Conservation (phyloP, 2,113 vertebrate species). For the Marmota monax region DNA sequence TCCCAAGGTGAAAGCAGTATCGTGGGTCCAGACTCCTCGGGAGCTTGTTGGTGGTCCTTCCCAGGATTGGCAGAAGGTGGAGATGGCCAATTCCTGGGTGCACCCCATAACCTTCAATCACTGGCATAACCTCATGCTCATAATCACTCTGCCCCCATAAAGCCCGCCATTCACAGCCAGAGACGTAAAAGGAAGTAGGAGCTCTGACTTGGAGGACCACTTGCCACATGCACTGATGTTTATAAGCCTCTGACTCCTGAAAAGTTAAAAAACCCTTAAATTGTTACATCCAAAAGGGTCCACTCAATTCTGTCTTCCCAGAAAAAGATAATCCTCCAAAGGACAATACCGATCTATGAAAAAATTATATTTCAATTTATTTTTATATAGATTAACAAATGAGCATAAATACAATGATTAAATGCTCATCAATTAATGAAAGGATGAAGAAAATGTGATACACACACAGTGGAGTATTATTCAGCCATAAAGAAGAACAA, state of each 20-base stretch:
- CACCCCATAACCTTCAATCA: neutral
- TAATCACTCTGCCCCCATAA: neutral
- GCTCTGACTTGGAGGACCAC: fast-evolving
- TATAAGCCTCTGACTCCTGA: neutral
- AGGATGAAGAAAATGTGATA: too few relatives aligned
- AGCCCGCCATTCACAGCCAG: neutral
- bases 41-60: fast-evolving
- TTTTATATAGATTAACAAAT: too few relatives aligned
- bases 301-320: neutral
- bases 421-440: too few relatives aligned
- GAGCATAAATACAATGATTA: too few relatives aligned
- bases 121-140: neutral
- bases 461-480: too few relatives aligned
- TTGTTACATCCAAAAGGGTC: neutral
- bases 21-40: fast-evolving
- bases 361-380: too few relatives aligned
- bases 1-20: too few relatives aligned
- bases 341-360: neutral
- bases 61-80: fast-evolving
- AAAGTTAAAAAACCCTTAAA: neutral
- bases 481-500: too few relatives aligned
- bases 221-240: too few relatives aligned
- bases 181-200: neutral
- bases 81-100: neutral
- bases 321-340: neutral